Evolutionary conservation across 2,797 vertebrate genomes (phyloP).

Genomic region (Myotis findleyi): DNA sequence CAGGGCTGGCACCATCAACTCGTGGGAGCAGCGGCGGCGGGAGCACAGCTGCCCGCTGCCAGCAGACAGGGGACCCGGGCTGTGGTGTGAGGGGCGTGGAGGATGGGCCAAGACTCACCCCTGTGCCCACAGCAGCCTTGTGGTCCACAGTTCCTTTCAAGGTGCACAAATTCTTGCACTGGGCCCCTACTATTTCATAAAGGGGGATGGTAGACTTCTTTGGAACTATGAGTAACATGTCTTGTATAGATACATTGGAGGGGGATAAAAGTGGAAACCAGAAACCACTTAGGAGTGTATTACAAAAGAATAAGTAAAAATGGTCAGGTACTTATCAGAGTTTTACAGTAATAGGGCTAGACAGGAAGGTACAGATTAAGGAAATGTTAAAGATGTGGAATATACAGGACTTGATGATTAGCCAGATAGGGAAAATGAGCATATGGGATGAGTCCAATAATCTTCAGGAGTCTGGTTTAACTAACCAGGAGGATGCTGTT

Average conservation of each 20-base stretch:
- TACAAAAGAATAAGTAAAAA: conserved; percentile 18
- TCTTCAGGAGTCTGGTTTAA: conserved; percentile 26
- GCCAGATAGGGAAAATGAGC: not conserved
- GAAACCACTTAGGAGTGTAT: not conserved
- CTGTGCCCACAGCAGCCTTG: no score
- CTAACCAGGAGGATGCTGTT: not conserved
- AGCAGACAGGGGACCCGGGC: no score
- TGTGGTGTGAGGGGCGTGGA: no score
- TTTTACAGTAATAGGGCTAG: conserved; percentile 8
- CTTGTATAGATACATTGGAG: not conserved
- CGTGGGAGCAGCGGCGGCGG: no score
- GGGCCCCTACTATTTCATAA: not conserved
- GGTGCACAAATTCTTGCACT: no score
- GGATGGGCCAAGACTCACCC: no score
- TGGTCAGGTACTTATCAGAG: not conserved
- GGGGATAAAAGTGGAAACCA: not conserved
- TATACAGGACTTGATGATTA: not conserved
- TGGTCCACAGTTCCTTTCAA: no score
- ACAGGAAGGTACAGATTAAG: not conserved
- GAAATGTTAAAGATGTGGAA: conserved; percentile 13
- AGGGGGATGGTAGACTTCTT: not conserved
- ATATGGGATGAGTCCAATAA: conserved; percentile 5
- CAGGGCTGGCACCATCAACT: no score
- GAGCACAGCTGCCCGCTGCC: no score
- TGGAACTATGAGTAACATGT: not conserved